Percentiles rank a stretch among this genome's conserved stretches.
These are phyloP conservation scores for Seira musarum DNA, from an alignment of 2,888 invertebrate genomes.

Conservation along the genomic window DNA sequence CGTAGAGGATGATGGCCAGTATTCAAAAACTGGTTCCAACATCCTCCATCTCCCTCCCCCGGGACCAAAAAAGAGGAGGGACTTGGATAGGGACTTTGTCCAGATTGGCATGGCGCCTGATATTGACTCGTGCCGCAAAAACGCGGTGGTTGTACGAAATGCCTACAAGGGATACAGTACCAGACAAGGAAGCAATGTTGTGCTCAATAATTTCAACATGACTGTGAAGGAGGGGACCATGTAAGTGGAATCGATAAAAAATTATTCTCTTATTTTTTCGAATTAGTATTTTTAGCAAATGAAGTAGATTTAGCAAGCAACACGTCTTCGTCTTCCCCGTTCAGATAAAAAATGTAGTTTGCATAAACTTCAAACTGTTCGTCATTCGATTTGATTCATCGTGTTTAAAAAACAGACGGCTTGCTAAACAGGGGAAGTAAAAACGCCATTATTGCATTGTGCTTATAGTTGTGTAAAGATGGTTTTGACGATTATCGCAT, in stretches of 20 bases:
- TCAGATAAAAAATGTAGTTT: slow-evolving; percentile 24
- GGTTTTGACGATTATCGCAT: no score
- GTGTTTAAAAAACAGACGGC: no score
- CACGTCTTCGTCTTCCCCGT: slow-evolving; percentile 25
- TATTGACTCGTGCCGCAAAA: slow-evolving; percentile 20
- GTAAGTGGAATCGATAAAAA: slow-evolving; percentile 36
- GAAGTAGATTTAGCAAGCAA: not conserved
- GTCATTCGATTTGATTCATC: no score
- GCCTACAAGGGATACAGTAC: slow-evolving; percentile 49
- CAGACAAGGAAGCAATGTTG: slow-evolving; percentile 36
- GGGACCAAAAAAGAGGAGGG: slow-evolving; percentile 27
- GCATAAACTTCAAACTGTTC: no score
- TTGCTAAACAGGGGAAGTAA: no score
- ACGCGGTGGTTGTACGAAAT: slow-evolving; percentile 43
- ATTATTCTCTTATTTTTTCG: not conserved
- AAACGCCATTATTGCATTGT: no score
- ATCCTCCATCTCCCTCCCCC: no score
- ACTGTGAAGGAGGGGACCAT: slow-evolving; percentile 60
- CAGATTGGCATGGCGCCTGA: slow-evolving; percentile 39
- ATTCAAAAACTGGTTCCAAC: not conserved
- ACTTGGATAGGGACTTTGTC: slow-evolving; percentile 41
- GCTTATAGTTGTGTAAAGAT: no score
- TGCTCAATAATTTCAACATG: slow-evolving; percentile 61
- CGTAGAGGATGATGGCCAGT: slow-evolving; percentile 33
- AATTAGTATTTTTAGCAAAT: not conserved